A percentile compares a stretch with the other conserved stretches of the same genome.
Conservation (phyloP, 2,797 vertebrate species). For the Erethizon dorsatum region DNA sequence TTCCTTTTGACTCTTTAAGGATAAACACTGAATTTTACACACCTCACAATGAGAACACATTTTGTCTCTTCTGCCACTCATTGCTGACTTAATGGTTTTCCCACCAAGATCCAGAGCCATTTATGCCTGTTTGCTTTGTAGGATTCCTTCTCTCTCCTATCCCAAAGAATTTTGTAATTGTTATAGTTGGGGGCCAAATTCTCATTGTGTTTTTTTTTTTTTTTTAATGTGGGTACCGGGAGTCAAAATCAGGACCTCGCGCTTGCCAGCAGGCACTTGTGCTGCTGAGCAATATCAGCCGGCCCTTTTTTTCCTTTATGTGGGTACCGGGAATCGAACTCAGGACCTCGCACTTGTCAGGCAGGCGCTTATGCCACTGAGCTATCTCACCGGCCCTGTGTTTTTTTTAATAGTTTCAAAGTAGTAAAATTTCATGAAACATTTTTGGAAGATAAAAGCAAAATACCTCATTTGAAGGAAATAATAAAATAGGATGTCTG, state of each 20-base stretch:
- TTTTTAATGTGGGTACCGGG: no score
- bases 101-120: not conserved
- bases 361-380: no score
- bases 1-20: not conserved
- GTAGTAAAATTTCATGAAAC: conserved; percentile 3
- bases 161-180: not conserved
- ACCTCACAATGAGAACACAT: not conserved
- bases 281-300: no score
- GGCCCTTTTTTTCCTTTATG: no score
- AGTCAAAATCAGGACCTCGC: no score
- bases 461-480: not conserved
- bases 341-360: no score
- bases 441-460: not conserved
- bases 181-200: not conserved
- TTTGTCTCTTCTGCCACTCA: not conserved
- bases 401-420: not conserved
- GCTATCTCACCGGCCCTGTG: no score
- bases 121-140: not conserved
- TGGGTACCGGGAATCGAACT: no score
- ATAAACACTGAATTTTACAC: not conserved
- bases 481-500: not conserved
- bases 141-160: not conserved
- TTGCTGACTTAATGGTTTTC: not conserved
- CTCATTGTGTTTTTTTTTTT: not conserved
- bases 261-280: no score